A percentile compares a stretch with the other conserved stretches of the same genome.
Evolutionary conservation across 2,113 vertebrate genomes (phyloP).

Genomic region (Rutilus rutilus): DNA sequence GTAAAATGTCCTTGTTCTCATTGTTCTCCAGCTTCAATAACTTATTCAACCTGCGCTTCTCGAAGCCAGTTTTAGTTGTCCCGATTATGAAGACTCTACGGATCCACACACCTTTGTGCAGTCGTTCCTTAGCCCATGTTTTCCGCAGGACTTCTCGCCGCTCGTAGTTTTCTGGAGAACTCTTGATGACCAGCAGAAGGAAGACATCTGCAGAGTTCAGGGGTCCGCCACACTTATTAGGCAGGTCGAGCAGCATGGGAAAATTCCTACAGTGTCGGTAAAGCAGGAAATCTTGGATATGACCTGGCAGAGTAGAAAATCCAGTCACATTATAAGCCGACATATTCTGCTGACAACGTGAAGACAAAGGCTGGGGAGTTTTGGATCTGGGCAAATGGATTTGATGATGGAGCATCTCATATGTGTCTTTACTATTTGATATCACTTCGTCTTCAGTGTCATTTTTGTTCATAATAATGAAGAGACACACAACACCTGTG

Average conservation of each 20-base stretch:
- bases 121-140: slow-evolving; percentile 85
- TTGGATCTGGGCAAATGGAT: background rate
- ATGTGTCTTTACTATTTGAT: background rate
- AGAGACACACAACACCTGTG: slow-evolving; percentile 11
- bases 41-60: slow-evolving; percentile 71
- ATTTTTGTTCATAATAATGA: background rate
- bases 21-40: slow-evolving; percentile 78
- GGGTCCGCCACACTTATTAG: slow-evolving; percentile 68
- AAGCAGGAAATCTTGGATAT: slow-evolving; percentile 77
- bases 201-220: slow-evolving; percentile 70
- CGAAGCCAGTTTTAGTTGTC: fast-evolving
- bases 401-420: background rate
- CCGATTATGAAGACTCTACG: slow-evolving; percentile 81
- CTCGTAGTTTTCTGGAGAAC: slow-evolving; percentile 78
- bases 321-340: slow-evolving; percentile 54
- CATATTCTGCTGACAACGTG: slow-evolving; percentile 63
- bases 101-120: slow-evolving; percentile 64
- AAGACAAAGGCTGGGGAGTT: slow-evolving; percentile 6
- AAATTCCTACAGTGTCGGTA: slow-evolving; percentile 82
- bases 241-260: slow-evolving; percentile 72
- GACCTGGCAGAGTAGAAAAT: slow-evolving; percentile 70
- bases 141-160: slow-evolving; percentile 81
- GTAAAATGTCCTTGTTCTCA: slow-evolving; percentile 77
- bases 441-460: background rate
- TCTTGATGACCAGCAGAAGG: slow-evolving; percentile 87